Evolutionary conservation across 2,888 invertebrate species (phyloP), one percentile per base, ranked within the genome.

Genomic region (Morpho helenor): DNA sequence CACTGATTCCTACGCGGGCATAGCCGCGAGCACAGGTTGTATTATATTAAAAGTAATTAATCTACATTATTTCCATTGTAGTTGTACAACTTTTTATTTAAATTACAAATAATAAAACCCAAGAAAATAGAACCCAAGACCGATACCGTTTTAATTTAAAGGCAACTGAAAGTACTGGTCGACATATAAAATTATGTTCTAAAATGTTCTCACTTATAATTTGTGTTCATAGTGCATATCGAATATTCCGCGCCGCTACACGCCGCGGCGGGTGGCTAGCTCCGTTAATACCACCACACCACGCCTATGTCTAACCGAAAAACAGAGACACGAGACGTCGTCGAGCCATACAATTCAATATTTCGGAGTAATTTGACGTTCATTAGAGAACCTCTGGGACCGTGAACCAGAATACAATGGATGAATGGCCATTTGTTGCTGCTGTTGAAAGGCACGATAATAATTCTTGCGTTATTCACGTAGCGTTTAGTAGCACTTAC

Each of bases 351-450:
- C 88, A 87, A 89, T 90, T 89, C 90, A 88, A 90, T 90, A 87
- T 87, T 89, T 87, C 82, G 75, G 82, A 80, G 87, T 87, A 89
- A 90, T 89, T 90, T 89, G 87, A 85, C 84, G 90, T 89, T 89
- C 90, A 89, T 90, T 90, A 90, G 82, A 89, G 89, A 84, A 87
- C 82, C 84, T 82, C 84, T 84, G 87, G 80, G 87, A 89, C 89
- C 90, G 88, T 89, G 89, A 89, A 89, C 87, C 85, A 86, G 85
- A 87, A 87, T 83, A 90, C 88, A 90, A 90, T 89, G 89, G 88
- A 81, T 90, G 89, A 90, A 89, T 90, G 82, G 86, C 87, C 88
- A 88, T 88, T 89, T 88, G 84, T 85, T 80, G 86, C 75, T 76
- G 84, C 82, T 76, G 88, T 86, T 87, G 89, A 88, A 88, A 89